phyloP scores from a whole-genome alignment of 2,888 invertebrate genomes.

The Agriotes lineatus region DNA sequence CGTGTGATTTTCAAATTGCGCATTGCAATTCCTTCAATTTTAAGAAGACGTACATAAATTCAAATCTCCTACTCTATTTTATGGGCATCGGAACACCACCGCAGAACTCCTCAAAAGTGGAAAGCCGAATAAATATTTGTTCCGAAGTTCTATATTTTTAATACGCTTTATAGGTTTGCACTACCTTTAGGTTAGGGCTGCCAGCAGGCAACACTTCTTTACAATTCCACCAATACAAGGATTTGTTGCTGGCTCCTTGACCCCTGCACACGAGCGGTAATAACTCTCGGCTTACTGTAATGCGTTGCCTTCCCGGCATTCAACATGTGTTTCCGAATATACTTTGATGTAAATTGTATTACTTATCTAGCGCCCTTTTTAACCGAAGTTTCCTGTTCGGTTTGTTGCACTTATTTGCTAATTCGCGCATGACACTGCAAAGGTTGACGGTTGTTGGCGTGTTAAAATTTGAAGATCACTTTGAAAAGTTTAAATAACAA shows the following conservation, averaged over 20 bases:
- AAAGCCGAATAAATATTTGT: no score
- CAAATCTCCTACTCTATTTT: no score
- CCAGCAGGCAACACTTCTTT: conserved; percentile 12
- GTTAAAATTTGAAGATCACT: no score
- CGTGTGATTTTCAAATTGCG: no score
- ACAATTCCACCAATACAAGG: conserved; percentile 28
- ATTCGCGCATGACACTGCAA: no score
- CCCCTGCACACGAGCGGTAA: conserved; percentile 27
- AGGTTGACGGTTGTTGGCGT: no score
- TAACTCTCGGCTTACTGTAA: conserved; percentile 35
- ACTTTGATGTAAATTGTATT: conserved; percentile 23
- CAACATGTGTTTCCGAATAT: conserved; percentile 20
- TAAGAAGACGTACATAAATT: no score
- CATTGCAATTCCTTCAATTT: no score
- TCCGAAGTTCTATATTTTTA: conserved; percentile 4
- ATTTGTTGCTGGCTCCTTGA: conserved; percentile 38
- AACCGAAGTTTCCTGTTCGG: neutral
- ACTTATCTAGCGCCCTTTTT: neutral
- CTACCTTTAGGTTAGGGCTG: conserved; percentile 16
- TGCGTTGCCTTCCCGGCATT: conserved; percentile 27
- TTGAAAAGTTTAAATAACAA: no score
- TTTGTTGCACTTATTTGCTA: no score
- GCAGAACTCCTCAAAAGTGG: no score
- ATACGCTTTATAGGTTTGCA: conserved; percentile 7
- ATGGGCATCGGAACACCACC: no score